phyloP scores from a whole-genome alignment of 2,888 invertebrate species.

The Coenonympha glycerion region DNA sequence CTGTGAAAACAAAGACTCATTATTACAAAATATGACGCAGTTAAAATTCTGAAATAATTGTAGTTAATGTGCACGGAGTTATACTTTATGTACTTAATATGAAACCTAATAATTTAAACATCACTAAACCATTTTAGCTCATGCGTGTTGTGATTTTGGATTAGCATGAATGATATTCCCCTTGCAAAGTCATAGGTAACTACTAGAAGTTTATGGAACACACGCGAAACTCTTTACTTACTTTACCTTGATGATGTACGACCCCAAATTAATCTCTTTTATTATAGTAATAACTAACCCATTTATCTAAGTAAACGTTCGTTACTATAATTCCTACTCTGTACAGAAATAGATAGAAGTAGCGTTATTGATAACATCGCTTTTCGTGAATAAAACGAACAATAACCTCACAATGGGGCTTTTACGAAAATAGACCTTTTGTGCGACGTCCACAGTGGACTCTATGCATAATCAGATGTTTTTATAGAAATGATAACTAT shows the following conservation, averaged over 20 bases:
- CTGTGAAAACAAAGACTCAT: constrained; percentile 9
- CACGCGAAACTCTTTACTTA: too few species aligned
- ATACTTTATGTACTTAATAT: too few species aligned
- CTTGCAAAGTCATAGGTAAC: too few species aligned
- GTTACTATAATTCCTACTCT: constrained; percentile 3
- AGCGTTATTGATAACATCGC: constrained; percentile 50
- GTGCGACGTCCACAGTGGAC: constrained; percentile 41
- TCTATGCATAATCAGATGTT: constrained; percentile 39
- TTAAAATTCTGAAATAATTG: neutral
- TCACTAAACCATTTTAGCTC: too few species aligned
- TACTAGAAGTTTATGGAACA: too few species aligned
- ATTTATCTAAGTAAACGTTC: constrained; percentile 14
- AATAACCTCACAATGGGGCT: constrained; percentile 61
- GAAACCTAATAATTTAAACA: too few species aligned
- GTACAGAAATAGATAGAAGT: constrained; percentile 15
- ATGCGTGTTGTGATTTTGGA: too few species aligned
- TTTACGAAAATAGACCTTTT: constrained; percentile 58
- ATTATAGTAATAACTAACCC: too few species aligned
- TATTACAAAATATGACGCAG: neutral
- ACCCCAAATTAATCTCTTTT: too few species aligned
- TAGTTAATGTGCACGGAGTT: too few species aligned
- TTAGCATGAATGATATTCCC: too few species aligned
- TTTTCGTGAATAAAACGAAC: constrained; percentile 55
- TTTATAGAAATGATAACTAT: constrained; percentile 11
- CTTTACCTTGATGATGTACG: too few species aligned